Percentiles rank a stretch among this genome's conserved stretches.
Evolutionary conservation across 2,888 invertebrate genomes (phyloP).

Genomic region (Lycophotia porphyrea): DNA sequence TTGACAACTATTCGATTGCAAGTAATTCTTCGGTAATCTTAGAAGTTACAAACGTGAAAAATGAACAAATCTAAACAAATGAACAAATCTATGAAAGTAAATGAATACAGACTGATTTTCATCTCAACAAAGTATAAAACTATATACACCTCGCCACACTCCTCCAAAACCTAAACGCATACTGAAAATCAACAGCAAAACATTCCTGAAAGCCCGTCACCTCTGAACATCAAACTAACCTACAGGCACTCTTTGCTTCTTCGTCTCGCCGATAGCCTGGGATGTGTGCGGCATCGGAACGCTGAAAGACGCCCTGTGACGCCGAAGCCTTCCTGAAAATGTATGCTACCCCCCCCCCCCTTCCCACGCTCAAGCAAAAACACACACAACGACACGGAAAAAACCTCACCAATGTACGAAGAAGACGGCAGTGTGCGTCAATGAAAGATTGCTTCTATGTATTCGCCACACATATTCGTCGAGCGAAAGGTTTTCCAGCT

Average conservation of each 20-base stretch:
- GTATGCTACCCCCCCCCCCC: slow-evolving; percentile 80
- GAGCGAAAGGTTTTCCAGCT: slow-evolving; percentile 74
- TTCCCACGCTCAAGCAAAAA: slow-evolving; percentile 70
- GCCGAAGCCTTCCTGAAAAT: slow-evolving; percentile 88
- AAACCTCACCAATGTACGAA: slow-evolving; percentile 79
- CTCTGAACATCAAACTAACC: slow-evolving; percentile 68
- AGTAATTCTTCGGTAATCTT: background rate
- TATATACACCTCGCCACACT: background rate
- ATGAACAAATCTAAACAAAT: background rate
- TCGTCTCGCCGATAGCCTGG: slow-evolving; percentile 89
- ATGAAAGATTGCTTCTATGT: slow-evolving; percentile 86
- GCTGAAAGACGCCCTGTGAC: slow-evolving; percentile 90
- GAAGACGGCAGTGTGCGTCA: slow-evolving; percentile 77
- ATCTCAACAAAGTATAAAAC: background rate
- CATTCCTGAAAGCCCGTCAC: background rate
- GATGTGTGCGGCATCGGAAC: slow-evolving; percentile 89
- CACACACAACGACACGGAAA: slow-evolving; percentile 78
- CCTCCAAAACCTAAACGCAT: background rate
- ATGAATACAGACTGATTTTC: too few relatives aligned
- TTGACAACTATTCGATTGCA: background rate
- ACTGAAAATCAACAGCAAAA: background rate
- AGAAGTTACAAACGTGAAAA: background rate
- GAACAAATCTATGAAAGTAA: background rate
- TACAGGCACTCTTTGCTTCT: slow-evolving; percentile 86
- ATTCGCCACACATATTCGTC: slow-evolving; percentile 81